phyloP scores from a whole-genome alignment of 2,888 invertebrate genomes.

The Mechanitis mazaeus region DNA sequence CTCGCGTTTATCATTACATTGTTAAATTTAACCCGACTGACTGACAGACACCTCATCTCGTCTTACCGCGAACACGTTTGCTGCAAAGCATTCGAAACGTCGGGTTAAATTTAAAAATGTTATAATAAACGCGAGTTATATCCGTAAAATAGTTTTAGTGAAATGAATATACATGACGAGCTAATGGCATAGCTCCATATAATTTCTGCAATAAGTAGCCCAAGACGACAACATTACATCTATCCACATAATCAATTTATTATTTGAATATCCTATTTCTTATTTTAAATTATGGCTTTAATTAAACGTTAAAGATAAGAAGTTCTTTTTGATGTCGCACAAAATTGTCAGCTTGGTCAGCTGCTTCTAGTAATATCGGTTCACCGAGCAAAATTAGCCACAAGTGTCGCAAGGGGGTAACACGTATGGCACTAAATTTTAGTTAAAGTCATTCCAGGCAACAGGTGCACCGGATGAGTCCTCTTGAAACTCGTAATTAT shows the following conservation, averaged over 20 bases:
- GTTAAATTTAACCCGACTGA: no score
- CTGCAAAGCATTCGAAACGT: no score
- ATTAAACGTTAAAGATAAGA: background rate
- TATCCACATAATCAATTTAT: no score
- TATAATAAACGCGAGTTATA: no score
- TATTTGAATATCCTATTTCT: background rate
- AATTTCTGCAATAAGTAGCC: background rate
- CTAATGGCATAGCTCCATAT: background rate
- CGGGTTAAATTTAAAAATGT: no score
- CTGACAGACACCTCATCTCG: no score
- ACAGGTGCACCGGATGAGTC: slow-evolving; percentile 69
- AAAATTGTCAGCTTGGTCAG: slow-evolving; percentile 23
- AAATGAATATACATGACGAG: slow-evolving; percentile 1
- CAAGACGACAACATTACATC: no score
- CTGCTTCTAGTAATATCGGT: slow-evolving; percentile 46
- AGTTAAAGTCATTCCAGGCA: slow-evolving; percentile 67
- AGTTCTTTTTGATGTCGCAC: slow-evolving; percentile 20
- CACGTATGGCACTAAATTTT: slow-evolving; percentile 71
- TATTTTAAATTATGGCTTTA: no score
- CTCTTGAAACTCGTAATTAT: slow-evolving; percentile 63
- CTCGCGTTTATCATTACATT: no score
- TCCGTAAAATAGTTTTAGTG: no score
- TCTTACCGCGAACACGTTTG: no score
- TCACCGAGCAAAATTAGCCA: slow-evolving; percentile 65
- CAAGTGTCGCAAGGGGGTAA: slow-evolving; percentile 59